Evolutionary conservation across 2,888 invertebrate genomes (phyloP), one percentile per base, ranked within the genome.

Genomic region (Acanthoscelides obtectus): DNA sequence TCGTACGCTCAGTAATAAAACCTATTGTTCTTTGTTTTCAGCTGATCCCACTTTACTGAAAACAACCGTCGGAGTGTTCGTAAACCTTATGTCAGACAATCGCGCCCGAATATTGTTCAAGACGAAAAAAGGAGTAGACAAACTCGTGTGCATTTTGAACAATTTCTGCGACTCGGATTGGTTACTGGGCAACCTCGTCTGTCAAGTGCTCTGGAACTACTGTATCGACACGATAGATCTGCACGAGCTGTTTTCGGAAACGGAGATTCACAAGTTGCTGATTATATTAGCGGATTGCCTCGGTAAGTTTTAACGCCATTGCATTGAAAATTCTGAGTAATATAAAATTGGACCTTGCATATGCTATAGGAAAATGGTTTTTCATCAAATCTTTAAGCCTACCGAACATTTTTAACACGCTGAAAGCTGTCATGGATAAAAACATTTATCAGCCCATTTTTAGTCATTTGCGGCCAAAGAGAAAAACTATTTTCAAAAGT

Each of bases 31-130:
- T 72, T 70, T 20, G 21, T 72, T 79, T 80, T 81, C 86, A 86
- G 90, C 89, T 72, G 91, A 92, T 71, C 86, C 88, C 68, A 91
- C 91, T 77, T 87, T 94, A 20, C 89, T 94, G 0, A 92, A 92
- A 81, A 92, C 94, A 5, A 91, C 93, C 1, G 92, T 93, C 72
- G 95, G 95, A 0, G 93, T 95, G 64, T 88, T 95, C 69, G 94
- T 95, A 21, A 95, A 95, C 87, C 89, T 95, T 79, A 90, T 90
- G 82, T 88, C 90, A 17, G 90, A 88, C 75, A 86, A 86, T 77
- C 88, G 88, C 76, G 88, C 88, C 72, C 84, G 90, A 67, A 80
- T 84, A 22, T 85, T 88, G 25, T 88, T 90, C 69, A 86, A 88
- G 77, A 86, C 87, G 71, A 80, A 86, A 17, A 85, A 85, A 68